Evolutionary conservation across 35 echinoderm and acorn worm species (phyloP).

Genomic region (Diadema setosum): DNA sequence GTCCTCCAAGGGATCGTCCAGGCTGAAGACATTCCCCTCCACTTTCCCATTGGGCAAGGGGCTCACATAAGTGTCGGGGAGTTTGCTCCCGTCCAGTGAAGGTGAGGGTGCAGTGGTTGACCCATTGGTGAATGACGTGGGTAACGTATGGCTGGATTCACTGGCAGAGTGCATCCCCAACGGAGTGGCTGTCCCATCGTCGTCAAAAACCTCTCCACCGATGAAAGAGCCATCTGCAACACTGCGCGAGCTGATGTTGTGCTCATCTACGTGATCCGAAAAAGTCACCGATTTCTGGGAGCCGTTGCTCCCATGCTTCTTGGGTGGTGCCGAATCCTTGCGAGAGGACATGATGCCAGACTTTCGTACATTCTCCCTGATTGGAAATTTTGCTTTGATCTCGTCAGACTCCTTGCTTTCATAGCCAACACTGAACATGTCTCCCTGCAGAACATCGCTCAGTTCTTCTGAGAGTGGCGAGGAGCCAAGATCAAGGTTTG

Average conservation of each 20-base stretch:
- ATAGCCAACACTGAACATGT: background rate
- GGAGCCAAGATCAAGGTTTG: background rate
- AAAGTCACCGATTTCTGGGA: slow-evolving; percentile 80
- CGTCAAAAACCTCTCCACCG: background rate
- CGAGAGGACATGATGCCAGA: background rate
- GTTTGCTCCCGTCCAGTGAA: too few relatives aligned
- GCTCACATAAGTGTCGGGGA: background rate
- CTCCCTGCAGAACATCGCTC: too few relatives aligned
- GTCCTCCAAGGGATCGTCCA: background rate
- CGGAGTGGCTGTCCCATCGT: background rate
- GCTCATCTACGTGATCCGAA: slow-evolving; percentile 53
- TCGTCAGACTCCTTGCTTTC: background rate
- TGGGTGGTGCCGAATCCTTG: background rate
- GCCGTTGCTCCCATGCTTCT: slow-evolving; percentile 1
- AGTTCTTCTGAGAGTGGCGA: background rate
- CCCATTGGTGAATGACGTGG: background rate
- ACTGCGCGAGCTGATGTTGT: background rate
- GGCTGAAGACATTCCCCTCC: background rate
- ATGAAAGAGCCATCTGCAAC: background rate
- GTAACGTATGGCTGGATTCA: background rate
- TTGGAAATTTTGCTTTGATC: too few relatives aligned
- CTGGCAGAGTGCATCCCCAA: background rate
- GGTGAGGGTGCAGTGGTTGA: background rate
- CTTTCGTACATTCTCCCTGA: background rate
- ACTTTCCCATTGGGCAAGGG: background rate